These are phyloP conservation scores for Agrilus biguttatus DNA, from an alignment of 2,888 invertebrate species.

Conservation along the genomic window DNA sequence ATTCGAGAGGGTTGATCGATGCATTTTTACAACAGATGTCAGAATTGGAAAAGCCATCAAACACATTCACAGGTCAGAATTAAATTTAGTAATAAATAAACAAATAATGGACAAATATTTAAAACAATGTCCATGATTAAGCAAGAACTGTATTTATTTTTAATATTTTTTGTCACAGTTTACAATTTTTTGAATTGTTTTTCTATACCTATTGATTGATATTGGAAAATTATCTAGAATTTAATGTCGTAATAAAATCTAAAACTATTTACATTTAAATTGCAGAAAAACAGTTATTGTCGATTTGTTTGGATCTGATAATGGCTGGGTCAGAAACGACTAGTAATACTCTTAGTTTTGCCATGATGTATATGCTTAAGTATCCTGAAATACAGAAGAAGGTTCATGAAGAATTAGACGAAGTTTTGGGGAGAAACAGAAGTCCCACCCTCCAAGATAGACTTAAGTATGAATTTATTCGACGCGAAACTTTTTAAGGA, in stretches of 20 bases:
- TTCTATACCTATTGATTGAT: too few relatives aligned
- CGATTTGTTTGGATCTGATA: constrained; percentile 48
- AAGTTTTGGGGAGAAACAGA: constrained; percentile 39
- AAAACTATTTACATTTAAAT: too few relatives aligned
- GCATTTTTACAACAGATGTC: constrained; percentile 46
- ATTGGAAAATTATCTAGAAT: too few relatives aligned
- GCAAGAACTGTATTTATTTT: too few relatives aligned
- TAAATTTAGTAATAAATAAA: too few relatives aligned
- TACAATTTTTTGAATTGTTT: too few relatives aligned
- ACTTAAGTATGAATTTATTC: constrained; percentile 32
- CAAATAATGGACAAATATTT: too few relatives aligned
- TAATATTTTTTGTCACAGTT: too few relatives aligned
- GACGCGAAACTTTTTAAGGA: too few relatives aligned
- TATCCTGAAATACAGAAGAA: constrained; percentile 41
- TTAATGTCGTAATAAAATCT: too few relatives aligned
- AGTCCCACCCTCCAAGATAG: constrained; percentile 41
- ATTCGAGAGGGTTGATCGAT: constrained; percentile 48
- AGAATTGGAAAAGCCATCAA: constrained; percentile 28
- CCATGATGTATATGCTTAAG: constrained; percentile 41
- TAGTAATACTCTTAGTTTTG: constrained; percentile 45
- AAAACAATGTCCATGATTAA: too few relatives aligned
- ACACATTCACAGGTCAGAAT: constrained; percentile 33
- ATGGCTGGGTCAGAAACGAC: constrained; percentile 60
- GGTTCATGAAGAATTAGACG: constrained; percentile 45
- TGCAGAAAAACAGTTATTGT: constrained; percentile 26